These are phyloP conservation scores for Falco columbarius DNA, from an alignment of 2,797 vertebrate genomes.

Conservation along the genomic window DNA sequence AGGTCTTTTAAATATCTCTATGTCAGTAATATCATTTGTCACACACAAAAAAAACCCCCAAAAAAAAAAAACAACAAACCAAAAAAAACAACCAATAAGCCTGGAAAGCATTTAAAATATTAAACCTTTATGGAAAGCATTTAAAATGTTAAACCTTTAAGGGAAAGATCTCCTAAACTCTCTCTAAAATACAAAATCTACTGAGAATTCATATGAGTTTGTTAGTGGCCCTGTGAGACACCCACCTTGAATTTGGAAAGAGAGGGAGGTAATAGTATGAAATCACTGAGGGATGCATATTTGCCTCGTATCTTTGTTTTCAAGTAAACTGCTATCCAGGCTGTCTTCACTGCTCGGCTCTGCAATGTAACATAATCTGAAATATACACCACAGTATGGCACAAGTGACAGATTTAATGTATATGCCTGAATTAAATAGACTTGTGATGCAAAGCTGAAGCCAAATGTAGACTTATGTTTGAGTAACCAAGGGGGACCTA, in stretches of 20 bases:
- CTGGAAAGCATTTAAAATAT: background rate
- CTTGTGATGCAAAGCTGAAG: background rate
- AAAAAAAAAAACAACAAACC: background rate
- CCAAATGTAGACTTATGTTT: background rate
- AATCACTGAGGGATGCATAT: background rate
- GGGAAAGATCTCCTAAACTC: background rate
- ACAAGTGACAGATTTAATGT: background rate
- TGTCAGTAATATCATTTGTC: background rate
- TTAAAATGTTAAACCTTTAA: background rate
- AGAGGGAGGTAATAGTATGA: background rate
- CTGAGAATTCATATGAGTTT: background rate
- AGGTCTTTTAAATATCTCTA: background rate
- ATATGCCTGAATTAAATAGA: background rate
- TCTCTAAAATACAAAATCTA: background rate
- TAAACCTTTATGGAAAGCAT: background rate
- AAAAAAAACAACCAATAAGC: background rate
- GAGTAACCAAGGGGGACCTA: background rate
- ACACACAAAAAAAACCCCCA: background rate
- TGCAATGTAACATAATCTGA: background rate
- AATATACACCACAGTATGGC: background rate
- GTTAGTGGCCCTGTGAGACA: background rate
- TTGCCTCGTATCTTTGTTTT: background rate
- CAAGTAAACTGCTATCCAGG: background rate
- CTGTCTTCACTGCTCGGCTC: background rate
- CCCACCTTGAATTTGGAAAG: background rate